Evolutionary conservation across 1,140 invertebrate genomes (phyloP).

Genomic region (Ditylenchus dipsaci): DNA sequence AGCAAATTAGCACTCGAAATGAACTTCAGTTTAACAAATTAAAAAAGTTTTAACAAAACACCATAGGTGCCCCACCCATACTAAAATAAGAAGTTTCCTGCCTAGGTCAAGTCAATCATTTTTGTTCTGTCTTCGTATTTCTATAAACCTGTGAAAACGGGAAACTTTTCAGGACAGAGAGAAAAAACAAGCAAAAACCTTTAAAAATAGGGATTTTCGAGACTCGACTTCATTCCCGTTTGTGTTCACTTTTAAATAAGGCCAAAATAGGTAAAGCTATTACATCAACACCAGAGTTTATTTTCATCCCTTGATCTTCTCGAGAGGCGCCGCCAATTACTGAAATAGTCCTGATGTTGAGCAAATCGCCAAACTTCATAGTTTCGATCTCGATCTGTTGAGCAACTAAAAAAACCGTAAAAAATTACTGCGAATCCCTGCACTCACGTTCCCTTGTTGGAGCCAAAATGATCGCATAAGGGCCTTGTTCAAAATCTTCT

Average conservation of each 20-base stretch:
- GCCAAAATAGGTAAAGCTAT: conserved; percentile 16
- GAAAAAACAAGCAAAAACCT: too few species aligned
- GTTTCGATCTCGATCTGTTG: conserved; percentile 99
- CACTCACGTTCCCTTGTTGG: conserved; percentile 79
- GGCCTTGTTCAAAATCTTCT: conserved; percentile 76
- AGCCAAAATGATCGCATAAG: conserved; percentile 96
- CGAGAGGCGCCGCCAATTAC: conserved; percentile 94
- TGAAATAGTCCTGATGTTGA: conserved; percentile 91
- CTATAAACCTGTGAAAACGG: too few species aligned
- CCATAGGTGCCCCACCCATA: too few species aligned
- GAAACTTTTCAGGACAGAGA: too few species aligned
- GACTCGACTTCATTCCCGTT: not conserved
- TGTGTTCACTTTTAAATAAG: not conserved
- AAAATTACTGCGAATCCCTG: too few species aligned
- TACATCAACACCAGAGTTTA: conserved; percentile 90
- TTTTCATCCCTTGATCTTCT: conserved; percentile 94
- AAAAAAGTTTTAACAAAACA: too few species aligned
- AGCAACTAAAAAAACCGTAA: conserved; percentile 65
- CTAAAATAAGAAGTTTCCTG: too few species aligned
- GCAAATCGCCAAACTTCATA: conserved; percentile 87
- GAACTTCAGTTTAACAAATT: too few species aligned
- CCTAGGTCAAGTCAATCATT: too few species aligned
- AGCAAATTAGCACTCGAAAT: too few species aligned
- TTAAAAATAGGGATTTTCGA: too few species aligned
- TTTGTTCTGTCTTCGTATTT: too few species aligned